A percentile compares a stretch with the other conserved stretches of the same genome.
phyloP scores from a whole-genome alignment of 1,140 invertebrate genomes.

The Lepidurus apus region DNA sequence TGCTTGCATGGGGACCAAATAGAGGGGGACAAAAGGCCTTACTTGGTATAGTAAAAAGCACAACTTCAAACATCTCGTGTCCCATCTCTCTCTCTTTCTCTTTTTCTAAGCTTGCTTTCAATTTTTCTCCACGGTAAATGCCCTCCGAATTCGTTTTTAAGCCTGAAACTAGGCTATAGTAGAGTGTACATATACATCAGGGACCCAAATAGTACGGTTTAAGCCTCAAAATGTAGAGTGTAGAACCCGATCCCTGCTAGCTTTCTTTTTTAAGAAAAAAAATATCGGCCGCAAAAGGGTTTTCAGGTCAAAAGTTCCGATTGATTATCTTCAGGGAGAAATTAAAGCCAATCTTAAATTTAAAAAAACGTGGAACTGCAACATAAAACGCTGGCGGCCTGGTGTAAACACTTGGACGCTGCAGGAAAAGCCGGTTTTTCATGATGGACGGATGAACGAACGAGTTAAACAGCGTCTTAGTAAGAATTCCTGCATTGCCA shows the following conservation, averaged over 20 bases:
- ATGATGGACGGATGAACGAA: no score
- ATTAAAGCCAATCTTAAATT: slow-evolving; percentile 3
- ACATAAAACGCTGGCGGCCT: no score
- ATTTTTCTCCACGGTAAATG: not conserved
- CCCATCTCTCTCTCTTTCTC: not conserved
- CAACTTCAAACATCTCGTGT: not conserved
- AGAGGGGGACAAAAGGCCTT: not conserved
- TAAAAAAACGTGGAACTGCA: not conserved
- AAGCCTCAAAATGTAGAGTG: not conserved
- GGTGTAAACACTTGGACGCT: no score
- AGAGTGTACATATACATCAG: no score
- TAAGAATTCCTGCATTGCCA: not conserved
- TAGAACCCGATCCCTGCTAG: not conserved
- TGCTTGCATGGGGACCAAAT: slow-evolving; percentile 10
- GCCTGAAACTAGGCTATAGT: not conserved
- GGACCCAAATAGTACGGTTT: no score
- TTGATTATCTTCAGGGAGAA: not conserved
- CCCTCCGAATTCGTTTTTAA: not conserved
- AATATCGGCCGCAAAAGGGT: not conserved
- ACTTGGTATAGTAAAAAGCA: slow-evolving; percentile 8
- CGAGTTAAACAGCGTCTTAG: no score
- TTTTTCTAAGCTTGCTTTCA: slow-evolving; percentile 6
- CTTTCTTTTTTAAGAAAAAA: not conserved
- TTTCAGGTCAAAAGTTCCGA: no score
- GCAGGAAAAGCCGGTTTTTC: no score